phyloP scores from a whole-genome alignment of 2,797 vertebrate genomes.

The Acridotheres tristis region DNA sequence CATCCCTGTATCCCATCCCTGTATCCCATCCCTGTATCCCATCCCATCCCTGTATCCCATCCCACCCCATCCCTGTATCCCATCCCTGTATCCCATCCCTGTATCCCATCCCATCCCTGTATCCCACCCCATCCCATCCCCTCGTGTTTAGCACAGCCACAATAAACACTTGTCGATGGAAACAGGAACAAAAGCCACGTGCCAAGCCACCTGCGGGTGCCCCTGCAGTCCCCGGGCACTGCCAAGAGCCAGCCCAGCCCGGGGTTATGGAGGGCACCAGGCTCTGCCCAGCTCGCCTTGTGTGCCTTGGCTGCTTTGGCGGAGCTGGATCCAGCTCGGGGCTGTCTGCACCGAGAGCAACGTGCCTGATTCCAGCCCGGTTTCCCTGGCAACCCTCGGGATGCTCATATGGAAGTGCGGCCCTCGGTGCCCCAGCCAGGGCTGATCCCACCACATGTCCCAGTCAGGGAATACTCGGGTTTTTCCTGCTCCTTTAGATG shows the following conservation, averaged over 20 bases:
- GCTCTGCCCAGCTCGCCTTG: neutral
- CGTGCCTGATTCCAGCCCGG: no score
- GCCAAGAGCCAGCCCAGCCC: neutral
- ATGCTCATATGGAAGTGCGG: fast-evolving
- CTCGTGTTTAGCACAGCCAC: neutral
- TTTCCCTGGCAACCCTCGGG: neutral
- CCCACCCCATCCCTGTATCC: no score
- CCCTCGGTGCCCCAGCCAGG: fast-evolving
- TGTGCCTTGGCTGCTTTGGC: neutral
- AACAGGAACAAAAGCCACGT: neutral
- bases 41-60: no score
- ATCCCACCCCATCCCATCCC: neutral
- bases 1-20: no score
- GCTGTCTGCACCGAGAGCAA: fast-evolving
- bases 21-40: no score
- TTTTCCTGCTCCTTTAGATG: neutral
- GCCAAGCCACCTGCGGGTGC: neutral
- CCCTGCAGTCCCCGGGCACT: neutral
- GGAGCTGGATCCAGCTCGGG: neutral
- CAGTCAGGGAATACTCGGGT: neutral
- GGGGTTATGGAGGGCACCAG: neutral
- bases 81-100: no score
- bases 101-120: no score
- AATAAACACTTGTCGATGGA: neutral
- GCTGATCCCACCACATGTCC: fast-evolving